phyloP scores from a whole-genome alignment of 2,888 invertebrate species.

The Agrochola lota region DNA sequence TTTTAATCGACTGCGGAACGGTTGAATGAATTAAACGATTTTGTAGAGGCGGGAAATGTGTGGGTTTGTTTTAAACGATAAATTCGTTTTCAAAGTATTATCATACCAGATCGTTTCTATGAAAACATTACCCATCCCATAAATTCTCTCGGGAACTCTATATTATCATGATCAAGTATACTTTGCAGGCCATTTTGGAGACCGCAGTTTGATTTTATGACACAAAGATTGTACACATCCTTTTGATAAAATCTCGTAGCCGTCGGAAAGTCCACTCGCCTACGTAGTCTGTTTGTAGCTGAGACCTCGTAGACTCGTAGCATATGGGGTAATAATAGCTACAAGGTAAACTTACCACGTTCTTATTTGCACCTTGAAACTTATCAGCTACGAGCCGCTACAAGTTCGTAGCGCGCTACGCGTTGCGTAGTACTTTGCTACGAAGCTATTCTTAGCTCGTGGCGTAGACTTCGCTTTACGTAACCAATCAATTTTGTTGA shows the following conservation, averaged over 20 bases:
- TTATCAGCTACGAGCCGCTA: conserved; percentile 56
- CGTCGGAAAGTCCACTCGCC: conserved; percentile 27
- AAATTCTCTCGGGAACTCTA: conserved; percentile 33
- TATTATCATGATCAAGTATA: conserved; percentile 49
- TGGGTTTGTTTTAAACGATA: conserved; percentile 32
- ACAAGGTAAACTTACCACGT: conserved; percentile 49
- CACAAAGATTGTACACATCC: conserved; percentile 30
- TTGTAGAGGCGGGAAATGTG: conserved; percentile 41
- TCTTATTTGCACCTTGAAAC: conserved; percentile 54
- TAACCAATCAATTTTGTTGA: conserved; percentile 49
- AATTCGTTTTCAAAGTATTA: conserved; percentile 8
- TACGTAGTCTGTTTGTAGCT: conserved; percentile 23
- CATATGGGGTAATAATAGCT: conserved; percentile 39
- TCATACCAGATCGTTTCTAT: conserved; percentile 9
- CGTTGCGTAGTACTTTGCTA: conserved; percentile 61
- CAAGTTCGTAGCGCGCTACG: conserved; percentile 55
- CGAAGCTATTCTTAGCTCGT: conserved; percentile 55
- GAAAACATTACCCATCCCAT: conserved; percentile 25
- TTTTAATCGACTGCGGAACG: conserved; percentile 51
- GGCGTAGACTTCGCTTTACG: conserved; percentile 45
- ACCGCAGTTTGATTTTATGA: conserved; percentile 52
- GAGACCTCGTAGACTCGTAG: conserved; percentile 43
- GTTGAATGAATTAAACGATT: conserved; percentile 55
- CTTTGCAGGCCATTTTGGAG: conserved; percentile 44
- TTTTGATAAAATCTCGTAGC: conserved; percentile 42